A percentile compares a stretch with the other conserved stretches of the same genome.
These are phyloP conservation scores for Encarsia formosa DNA, from an alignment of 2,888 invertebrate species.

Conservation along the genomic window DNA sequence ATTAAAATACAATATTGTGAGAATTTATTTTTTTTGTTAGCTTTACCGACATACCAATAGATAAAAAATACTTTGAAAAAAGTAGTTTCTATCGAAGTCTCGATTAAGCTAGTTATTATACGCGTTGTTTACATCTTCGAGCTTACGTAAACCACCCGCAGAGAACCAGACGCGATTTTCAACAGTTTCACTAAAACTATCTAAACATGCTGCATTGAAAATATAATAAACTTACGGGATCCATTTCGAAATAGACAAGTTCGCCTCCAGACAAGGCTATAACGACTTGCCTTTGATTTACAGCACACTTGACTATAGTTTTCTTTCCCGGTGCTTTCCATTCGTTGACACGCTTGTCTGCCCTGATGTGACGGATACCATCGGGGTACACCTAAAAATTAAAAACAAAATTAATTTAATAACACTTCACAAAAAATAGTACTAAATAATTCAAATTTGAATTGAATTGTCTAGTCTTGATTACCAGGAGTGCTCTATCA, in stretches of 20 bases:
- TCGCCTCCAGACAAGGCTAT: constrained; percentile 97
- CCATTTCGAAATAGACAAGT: constrained; percentile 99
- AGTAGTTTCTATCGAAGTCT: too few species aligned
- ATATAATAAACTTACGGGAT: constrained; percentile 71
- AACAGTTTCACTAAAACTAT: neutral
- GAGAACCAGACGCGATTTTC: constrained; percentile 45
- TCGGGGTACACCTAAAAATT: constrained; percentile 84
- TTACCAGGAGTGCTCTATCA: constrained; percentile 42
- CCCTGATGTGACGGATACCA: constrained; percentile 96
- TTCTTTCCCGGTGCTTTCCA: constrained; percentile 99
- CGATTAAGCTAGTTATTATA: constrained; percentile 34
- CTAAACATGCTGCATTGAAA: constrained; percentile 5
- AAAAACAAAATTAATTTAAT: neutral
- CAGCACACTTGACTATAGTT: constrained; percentile 94
- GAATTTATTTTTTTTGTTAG: constrained; percentile 11
- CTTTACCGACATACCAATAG: constrained; percentile 14
- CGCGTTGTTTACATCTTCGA: constrained; percentile 44
- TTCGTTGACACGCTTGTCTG: constrained; percentile 97
- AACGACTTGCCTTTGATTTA: constrained; percentile 97
- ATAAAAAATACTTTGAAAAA: too few species aligned
- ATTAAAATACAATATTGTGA: neutral
- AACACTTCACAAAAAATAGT: constrained; percentile 7
- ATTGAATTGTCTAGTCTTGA: constrained; percentile 36
- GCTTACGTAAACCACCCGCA: constrained; percentile 33
- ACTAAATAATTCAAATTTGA: constrained; percentile 8